A percentile compares a stretch with the other conserved stretches of the same genome.
Evolutionary conservation across 2,113 vertebrate genomes (phyloP).

Genomic region (Geococcyx californianus): DNA sequence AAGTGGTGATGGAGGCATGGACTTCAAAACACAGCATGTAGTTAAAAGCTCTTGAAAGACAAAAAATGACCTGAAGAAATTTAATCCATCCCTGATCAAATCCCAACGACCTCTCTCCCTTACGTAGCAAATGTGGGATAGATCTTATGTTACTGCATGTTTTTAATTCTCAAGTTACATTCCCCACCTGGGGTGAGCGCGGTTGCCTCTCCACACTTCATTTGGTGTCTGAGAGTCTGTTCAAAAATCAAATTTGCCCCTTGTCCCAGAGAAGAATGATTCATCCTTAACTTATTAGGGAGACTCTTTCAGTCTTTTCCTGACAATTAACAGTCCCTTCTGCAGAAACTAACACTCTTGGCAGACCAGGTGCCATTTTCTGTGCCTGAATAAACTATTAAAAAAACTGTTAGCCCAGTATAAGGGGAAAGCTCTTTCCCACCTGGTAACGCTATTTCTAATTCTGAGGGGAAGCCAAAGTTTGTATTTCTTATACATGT

Average conservation of each 20-base stretch:
- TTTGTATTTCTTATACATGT: background rate
- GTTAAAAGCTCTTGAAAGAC: background rate
- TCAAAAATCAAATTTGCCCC: background rate
- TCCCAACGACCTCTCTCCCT: background rate
- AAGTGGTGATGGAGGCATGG: background rate
- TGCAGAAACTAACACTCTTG: background rate
- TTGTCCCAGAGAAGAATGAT: background rate
- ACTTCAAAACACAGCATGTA: background rate
- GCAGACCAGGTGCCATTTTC: background rate
- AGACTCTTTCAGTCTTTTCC: background rate
- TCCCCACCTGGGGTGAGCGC: background rate
- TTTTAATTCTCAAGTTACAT: background rate
- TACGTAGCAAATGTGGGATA: background rate
- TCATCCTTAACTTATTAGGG: background rate
- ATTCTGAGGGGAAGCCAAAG: background rate
- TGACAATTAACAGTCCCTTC: background rate
- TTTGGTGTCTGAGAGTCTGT: background rate
- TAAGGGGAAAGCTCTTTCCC: background rate
- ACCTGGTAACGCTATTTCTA: background rate
- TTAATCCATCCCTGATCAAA: background rate
- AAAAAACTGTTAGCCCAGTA: background rate
- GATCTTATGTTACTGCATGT: background rate
- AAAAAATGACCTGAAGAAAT: background rate
- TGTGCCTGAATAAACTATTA: constrained; percentile 1
- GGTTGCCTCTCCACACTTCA: background rate